Percentiles rank a stretch among this genome's conserved stretches.
phyloP scores from a whole-genome alignment of 1,140 invertebrate species.

The Drosophila takahashii region DNA sequence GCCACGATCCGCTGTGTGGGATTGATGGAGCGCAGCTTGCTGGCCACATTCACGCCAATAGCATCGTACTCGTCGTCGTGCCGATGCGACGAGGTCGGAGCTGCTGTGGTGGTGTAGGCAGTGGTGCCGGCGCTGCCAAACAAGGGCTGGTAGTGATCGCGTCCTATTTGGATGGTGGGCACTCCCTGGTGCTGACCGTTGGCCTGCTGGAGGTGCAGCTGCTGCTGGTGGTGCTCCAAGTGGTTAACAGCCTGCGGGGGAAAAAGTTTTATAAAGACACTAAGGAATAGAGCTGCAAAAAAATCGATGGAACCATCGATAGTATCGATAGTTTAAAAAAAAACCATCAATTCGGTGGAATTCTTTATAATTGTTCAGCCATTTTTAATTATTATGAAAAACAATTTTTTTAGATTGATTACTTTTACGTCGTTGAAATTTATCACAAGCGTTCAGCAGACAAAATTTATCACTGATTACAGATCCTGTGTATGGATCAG shows the following conservation, averaged over 20 bases:
- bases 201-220: conserved; percentile 74
- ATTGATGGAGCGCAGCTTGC: conserved; percentile 83
- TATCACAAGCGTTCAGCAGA: no score
- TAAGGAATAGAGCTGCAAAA: no score
- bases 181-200: conserved; percentile 70
- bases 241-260: conserved; percentile 72
- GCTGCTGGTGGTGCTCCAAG: conserved; percentile 79
- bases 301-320: no score
- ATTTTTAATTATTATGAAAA: no score
- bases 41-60: conserved; percentile 84
- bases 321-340: no score
- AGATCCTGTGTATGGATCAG: no score
- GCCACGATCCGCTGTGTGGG: conserved; percentile 84
- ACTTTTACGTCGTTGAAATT: no score
- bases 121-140: conserved; percentile 62
- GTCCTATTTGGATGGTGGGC: conserved; percentile 79
- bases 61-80: conserved; percentile 82
- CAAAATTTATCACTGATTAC: no score
- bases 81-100: conserved; percentile 47
- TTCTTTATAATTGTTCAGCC: no score
- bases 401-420: no score
- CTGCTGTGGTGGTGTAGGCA: conserved; percentile 65
- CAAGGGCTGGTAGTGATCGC: conserved; percentile 76
- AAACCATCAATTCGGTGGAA: no score
- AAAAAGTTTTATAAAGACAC: no score